Evolutionary conservation across 2,888 invertebrate genomes (phyloP), one percentile per base, ranked within the genome.

Genomic region (Tiliacea aurago): DNA sequence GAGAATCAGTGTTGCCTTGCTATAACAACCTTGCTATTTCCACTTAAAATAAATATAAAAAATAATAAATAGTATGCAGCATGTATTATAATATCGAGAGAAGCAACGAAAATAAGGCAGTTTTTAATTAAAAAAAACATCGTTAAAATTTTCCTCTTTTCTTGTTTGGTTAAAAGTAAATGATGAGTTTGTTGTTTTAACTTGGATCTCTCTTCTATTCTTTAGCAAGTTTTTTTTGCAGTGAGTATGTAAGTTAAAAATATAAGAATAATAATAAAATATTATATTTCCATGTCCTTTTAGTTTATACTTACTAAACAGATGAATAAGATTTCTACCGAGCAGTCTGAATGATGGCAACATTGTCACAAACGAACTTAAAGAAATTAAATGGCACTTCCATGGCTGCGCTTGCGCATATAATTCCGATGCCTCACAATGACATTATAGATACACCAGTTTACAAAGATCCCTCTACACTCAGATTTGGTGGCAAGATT

Each of bases 331-430:
- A 33, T 7, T 20, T 56, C 6, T 6, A 6, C 4, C 11, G 2
- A n/a, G 7, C 37, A 13, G 20, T n/a, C 1, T 0, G 11, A 28
- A 23, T 45, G 20, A 13, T 37, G 15, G n/a, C 78, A 70, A 70
- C 55, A 56, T 43, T 62, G 33, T 62, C 7, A 9, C 6, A 59
- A 45, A 58, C 15, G 5, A 62, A 56, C 28, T 18, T 78, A 47
- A 63, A 47, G 23, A 80, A 69, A 70, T 69, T 69, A 65, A 69
- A 87, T 84, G 78, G 47, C 72, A 86, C 70, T 86, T 77, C 77
- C 73, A 73, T 72, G 56, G 72, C 47, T 82, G 75, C 80, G 74
- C 78, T 70, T 71, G 73, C 72, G 64, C 69, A 68, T 65, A 64
- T 56, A 45, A 81, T 75, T 79, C 77, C 79, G 67, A 67, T 80